Evolutionary conservation across 2,888 invertebrate species (phyloP).

Genomic region (Nymphalis c-album): DNA sequence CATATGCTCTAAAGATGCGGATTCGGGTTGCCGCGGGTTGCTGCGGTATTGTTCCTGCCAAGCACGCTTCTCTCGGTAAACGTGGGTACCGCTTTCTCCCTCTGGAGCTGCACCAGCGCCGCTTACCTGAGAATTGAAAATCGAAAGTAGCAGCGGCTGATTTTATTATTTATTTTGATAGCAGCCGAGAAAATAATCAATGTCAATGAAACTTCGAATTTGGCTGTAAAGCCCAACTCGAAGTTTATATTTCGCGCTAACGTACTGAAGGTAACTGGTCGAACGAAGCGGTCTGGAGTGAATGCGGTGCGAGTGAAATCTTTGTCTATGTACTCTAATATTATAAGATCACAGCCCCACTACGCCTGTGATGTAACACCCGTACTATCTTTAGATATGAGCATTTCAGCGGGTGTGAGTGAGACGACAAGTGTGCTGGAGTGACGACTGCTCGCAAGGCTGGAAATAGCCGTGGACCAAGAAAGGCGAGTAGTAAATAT

Average conservation of each 20-base stretch:
- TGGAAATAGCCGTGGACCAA: constrained; percentile 83
- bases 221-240: constrained; percentile 38
- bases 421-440: constrained; percentile 66
- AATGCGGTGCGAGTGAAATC: constrained; percentile 77
- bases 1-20: constrained; percentile 87
- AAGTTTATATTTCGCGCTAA: constrained; percentile 50
- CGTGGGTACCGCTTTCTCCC: constrained; percentile 79
- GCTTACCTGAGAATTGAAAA: constrained; percentile 59
- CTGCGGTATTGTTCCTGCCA: constrained; percentile 80
- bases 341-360: constrained; percentile 78
- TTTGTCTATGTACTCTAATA: constrained; percentile 80
- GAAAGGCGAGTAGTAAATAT: constrained; percentile 83
- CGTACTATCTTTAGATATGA: constrained; percentile 73
- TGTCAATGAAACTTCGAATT: constrained; percentile 20
- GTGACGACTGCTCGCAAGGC: constrained; percentile 61
- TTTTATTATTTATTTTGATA: not conserved
- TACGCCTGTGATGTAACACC: constrained; percentile 77
- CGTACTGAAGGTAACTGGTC: constrained; percentile 69
- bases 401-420: constrained; percentile 56
- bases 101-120: constrained; percentile 53
- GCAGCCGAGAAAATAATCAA: constrained; percentile 29
- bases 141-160: constrained; percentile 14
- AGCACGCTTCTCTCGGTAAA: constrained; percentile 83
- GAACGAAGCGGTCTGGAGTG: constrained; percentile 67
- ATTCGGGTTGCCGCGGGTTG: constrained; percentile 80